Base-by-base conservation (phyloP, 2,888 invertebrate genomes). In the Cyrtodaria siliqua region DNA sequence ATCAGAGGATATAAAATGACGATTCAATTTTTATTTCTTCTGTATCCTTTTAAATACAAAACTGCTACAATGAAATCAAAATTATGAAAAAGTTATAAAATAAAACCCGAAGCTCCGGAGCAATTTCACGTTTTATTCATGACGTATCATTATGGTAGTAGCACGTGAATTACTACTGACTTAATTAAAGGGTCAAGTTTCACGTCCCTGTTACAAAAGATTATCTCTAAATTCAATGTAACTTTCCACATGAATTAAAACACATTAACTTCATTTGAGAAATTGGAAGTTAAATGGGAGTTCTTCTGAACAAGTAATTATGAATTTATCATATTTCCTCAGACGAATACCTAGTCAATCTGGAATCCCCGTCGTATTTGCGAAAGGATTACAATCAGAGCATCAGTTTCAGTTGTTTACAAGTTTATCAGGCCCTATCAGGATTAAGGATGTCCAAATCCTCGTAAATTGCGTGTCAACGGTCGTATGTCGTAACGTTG, bases 241-340 rank as follows among this genome's bases (percentile, higher is more conserved):
- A 47, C 57, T 52, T 70, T 70, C 70, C 70, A 63, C 62, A 20
- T 63, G 57, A 63, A 57, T 57, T 56, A 26, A 55, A 50, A 42
- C 33, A 29, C 70, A 57, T 62, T 62, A 63, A 47, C 40, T 70
- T 70, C 42, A 70, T 70, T 70, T 57, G 56, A 38, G 63, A 50
- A 52, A 53, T 63, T 42, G 47, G 57, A 27, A 27, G 56, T 63
- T 42, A 56, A 33, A 33, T 40, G 20, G 38, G 68, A 61, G 68
- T 55, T 27, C n/a, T 33, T 23, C 23, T 44, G 68, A 57, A 57
- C 23, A 42, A 38, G 33, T 70, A 70, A 70, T 70, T 70, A 70
- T 70, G 49, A 70, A 57, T 70, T 70, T 63, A 70, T 70, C 70
- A 53, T 47, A 62, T 70, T 70, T 56, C 70, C 33, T 26, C 24